Percentiles rank a stretch among this genome's conserved stretches.
These are phyloP conservation scores for Anorthoa munda DNA, from an alignment of 2,888 invertebrate species.

Conservation along the genomic window DNA sequence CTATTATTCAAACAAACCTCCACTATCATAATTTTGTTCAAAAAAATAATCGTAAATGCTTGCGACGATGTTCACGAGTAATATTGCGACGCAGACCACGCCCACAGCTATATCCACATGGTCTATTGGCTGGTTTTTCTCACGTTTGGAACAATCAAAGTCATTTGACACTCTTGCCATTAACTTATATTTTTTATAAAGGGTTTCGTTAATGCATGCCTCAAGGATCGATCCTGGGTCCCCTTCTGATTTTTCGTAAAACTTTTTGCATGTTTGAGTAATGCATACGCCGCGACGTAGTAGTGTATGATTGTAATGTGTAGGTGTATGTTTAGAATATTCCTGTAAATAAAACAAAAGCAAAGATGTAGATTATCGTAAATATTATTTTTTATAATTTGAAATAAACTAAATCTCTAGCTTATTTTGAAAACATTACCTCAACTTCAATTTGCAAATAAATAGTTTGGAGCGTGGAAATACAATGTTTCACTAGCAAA, in stretches of 20 bases:
- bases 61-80: slow-evolving; percentile 50
- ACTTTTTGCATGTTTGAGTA: slow-evolving; percentile 76
- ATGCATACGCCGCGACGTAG: slow-evolving; percentile 82
- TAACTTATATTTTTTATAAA: slow-evolving; percentile 48
- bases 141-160: slow-evolving; percentile 34
- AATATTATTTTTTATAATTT: too few relatives aligned
- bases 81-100: slow-evolving; percentile 16
- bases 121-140: slow-evolving; percentile 28
- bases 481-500: neutral
- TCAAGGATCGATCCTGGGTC: slow-evolving; percentile 52
- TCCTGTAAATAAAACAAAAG: slow-evolving; percentile 71
- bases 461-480: neutral
- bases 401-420: neutral
- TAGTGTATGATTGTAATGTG: slow-evolving; percentile 83
- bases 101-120: slow-evolving; percentile 43
- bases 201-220: slow-evolving; percentile 61
- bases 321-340: slow-evolving; percentile 78
- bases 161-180: slow-evolving; percentile 45
- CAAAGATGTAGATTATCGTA: too few relatives aligned
- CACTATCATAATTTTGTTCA: neutral
- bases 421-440: neutral
- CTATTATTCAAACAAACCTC: slow-evolving; percentile 25
- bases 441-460: neutral
- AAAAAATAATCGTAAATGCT: slow-evolving; percentile 41
- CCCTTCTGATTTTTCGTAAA: slow-evolving; percentile 62